Conservation (phyloP, 2,888 invertebrate genomes). For the Latrodectus hesperus region DNA sequence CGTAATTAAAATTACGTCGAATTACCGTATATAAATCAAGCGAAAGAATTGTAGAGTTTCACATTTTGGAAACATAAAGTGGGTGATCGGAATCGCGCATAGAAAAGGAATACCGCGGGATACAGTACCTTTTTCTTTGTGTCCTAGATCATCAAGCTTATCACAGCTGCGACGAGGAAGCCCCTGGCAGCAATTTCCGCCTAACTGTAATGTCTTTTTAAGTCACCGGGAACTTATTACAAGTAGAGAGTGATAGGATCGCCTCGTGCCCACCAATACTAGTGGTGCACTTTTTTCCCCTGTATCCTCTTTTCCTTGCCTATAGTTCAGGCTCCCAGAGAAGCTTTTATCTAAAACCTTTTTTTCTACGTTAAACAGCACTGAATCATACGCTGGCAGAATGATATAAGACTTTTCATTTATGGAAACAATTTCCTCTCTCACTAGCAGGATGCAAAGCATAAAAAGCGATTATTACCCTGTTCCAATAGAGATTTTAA, state of each 20-base stretch:
- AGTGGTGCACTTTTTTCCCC: slow-evolving; percentile 25
- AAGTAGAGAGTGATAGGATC: slow-evolving; percentile 48
- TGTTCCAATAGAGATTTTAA: slow-evolving; percentile 7
- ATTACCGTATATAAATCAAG: neutral
- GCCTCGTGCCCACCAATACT: slow-evolving; percentile 42
- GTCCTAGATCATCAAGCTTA: slow-evolving; percentile 61
- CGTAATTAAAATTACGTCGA: neutral
- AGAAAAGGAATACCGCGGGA: slow-evolving; percentile 22
- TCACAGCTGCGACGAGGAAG: slow-evolving; percentile 45
- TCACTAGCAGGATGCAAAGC: slow-evolving; percentile 43
- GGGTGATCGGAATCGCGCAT: slow-evolving; percentile 14
- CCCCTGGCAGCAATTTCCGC: slow-evolving; percentile 66
- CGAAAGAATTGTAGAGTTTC: neutral
- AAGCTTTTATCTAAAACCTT: slow-evolving; percentile 44
- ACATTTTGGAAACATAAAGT: slow-evolving; percentile 38
- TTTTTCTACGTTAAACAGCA: slow-evolving; percentile 43
- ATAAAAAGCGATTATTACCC: slow-evolving; percentile 32
- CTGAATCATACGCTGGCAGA: slow-evolving; percentile 51
- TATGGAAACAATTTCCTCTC: slow-evolving; percentile 65
- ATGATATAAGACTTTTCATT: slow-evolving; percentile 51
- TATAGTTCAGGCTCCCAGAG: neutral
- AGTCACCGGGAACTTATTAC: slow-evolving; percentile 68
- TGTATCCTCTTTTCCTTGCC: slow-evolving; percentile 12
- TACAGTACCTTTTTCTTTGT: slow-evolving; percentile 40
- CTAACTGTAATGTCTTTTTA: slow-evolving; percentile 68